Base-by-base conservation (phyloP, 1,140 invertebrate genomes). In the Leptopilina boulardi region DNA sequence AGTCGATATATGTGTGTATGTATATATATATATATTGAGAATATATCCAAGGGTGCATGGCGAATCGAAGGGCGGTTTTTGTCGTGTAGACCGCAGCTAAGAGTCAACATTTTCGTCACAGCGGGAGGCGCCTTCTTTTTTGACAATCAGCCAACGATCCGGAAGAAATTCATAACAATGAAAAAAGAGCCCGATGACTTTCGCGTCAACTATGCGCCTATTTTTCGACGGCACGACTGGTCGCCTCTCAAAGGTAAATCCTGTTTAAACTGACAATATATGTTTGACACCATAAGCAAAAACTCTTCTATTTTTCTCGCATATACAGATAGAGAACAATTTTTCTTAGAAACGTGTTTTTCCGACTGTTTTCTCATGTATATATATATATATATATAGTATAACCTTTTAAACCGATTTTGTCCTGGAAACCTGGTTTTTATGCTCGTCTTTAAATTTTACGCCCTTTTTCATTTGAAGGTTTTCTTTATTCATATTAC, bases 31-130 rank as follows among this genome's bases (percentile, higher is more conserved):
- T n/a, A n/a, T n/a, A 44, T 71, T 73, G 76, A 66, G 74, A 73
- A 38, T 34, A 66, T 72, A 66, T 72, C 72, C 77, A 79, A 82
- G 85, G 81, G 84, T 79, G 86, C 87, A 84, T 86, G 82, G 86
- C 88, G 86, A 89, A 91, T 87, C 82, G 86, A 78, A 78, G 86
- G 88, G 84, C 84, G 84, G 82, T 86, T 87, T 88, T 86, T 87
- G 86, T 89, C 83, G 80, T 81, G 77, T 77, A 85, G 81, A 89
- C 88, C 88, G 77, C 88, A 87, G 81, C 78, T 81, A 77, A 85
- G 80, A 87, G 86, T 88, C 86, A 86, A 87, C 88, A 87, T 87
- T 80, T 79, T 82, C 81, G 72, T 77, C 87, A 2, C 87, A 89
- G 87, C 86, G 75, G 87, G n/a, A n/a, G n/a, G 85, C 77, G 83